A percentile compares a stretch with the other conserved stretches of the same genome.
Evolutionary conservation across 2,113 vertebrate species (phyloP).

Genomic region (Macquaria ambigua): DNA sequence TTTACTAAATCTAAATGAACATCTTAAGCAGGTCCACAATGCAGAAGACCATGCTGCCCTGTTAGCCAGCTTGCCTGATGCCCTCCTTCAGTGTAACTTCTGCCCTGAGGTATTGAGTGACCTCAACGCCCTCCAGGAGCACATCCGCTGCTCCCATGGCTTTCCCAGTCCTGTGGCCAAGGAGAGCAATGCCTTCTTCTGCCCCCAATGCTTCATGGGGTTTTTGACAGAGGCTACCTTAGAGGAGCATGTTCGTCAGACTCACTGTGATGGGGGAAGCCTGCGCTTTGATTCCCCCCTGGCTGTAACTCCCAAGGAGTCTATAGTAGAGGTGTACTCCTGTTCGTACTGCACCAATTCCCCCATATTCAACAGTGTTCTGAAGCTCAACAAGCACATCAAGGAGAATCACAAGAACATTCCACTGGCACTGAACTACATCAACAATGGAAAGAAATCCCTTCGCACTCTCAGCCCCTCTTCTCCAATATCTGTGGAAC

Average conservation of each 20-base stretch:
- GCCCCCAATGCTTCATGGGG: conserved; percentile 98
- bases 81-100: conserved; percentile 98
- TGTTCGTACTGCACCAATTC: conserved; percentile 99
- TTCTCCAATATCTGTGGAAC: conserved; percentile 93
- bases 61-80: conserved; percentile 91
- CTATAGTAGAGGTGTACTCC: conserved; percentile 96
- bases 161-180: conserved; percentile 94
- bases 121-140: conserved; percentile 97
- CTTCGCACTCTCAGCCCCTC: conserved; percentile 93
- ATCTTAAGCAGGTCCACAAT: conserved; percentile 96
- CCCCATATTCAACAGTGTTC: conserved; percentile 96
- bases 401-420: conserved; percentile 99
- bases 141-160: conserved; percentile 96
- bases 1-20: conserved; percentile 97
- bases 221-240: conserved; percentile 98
- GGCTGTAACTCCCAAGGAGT: conserved; percentile 94
- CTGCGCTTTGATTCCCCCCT: conserved; percentile 95
- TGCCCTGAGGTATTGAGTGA: conserved; percentile 95
- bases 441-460: conserved; percentile 96
- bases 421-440: conserved; percentile 96
- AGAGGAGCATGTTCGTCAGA: conserved; percentile 97
- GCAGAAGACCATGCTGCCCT: conserved; percentile 90
- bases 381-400: conserved; percentile 98
- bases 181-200: conserved; percentile 99
- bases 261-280: conserved; percentile 94